Conservation (phyloP, 37 sponge, comb jelly and placozoan genomes). For the Lycopodina hypogea region DNA sequence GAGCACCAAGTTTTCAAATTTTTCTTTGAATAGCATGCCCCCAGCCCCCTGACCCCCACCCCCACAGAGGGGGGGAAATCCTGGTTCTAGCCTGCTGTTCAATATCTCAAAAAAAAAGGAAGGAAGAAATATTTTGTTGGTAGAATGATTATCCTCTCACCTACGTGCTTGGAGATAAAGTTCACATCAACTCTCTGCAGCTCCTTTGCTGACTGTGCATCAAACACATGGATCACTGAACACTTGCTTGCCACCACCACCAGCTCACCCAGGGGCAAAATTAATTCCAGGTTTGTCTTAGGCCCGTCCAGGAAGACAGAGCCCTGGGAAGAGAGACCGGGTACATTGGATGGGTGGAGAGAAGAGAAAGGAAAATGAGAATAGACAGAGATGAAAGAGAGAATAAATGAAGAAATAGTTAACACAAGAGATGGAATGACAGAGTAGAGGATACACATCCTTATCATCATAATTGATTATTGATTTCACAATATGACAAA, state of each 20-base stretch:
- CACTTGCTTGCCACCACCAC: conserved; percentile 21
- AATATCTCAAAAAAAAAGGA: too few relatives aligned
- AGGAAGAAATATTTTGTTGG: too few relatives aligned
- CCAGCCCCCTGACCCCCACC: too few relatives aligned
- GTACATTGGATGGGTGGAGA: background rate
- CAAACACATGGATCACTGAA: conserved; percentile 31
- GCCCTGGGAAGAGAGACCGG: conserved; percentile 34
- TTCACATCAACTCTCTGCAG: conserved; percentile 31
- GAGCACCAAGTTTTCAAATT: too few relatives aligned
- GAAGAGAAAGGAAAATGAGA: background rate
- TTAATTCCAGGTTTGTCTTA: conserved; percentile 4
- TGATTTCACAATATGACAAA: too few relatives aligned
- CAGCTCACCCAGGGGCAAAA: conserved; percentile 25
- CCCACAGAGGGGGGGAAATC: too few relatives aligned
- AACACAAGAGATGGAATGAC: background rate
- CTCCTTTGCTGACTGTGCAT: conserved; percentile 10
- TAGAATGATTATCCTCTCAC: too few relatives aligned
- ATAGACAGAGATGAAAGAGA: background rate
- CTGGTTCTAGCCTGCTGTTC: too few relatives aligned
- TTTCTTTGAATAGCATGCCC: too few relatives aligned
- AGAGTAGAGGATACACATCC: background rate
- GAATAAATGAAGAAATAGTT: background rate
- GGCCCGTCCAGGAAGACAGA: conserved; percentile 13
- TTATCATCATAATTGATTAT: too few relatives aligned
- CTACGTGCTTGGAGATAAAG: conserved; percentile 11